Base-by-base conservation (phyloP, 2,797 vertebrate species). In the Silurus aristotelis region DNA sequence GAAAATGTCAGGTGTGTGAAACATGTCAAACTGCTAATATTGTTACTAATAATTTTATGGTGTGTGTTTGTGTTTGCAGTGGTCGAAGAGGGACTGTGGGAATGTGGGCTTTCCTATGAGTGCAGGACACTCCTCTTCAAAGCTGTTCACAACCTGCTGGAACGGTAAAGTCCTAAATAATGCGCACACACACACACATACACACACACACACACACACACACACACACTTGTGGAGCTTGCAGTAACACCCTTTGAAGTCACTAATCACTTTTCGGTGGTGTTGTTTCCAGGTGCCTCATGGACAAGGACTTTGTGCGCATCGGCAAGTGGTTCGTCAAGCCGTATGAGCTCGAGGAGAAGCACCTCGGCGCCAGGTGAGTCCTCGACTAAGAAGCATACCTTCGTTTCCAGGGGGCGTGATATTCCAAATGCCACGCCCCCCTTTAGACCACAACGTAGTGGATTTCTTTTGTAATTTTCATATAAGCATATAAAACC, bases 321-420 rank as follows among this genome's bases (percentile, higher is more conserved):
- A 97, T 97, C 82, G 98, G 98, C 80, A 99, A 97, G 84, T 99
- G 98, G 98, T 99, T 99, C 92, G 96, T 99, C 87, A 97, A 98
- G 87, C 98, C 98, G 0, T 96, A 97, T 55, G 96, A 97, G 87
- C 95, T 96, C 89, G 96, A 97, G 89, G 97, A 97, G 90, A 98
- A 98, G 91, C 94, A 95, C 79, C 89, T 96, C 87, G 96, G 96
- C 90, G 97, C 96, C 96, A 99, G 96, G 97, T 99, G 86, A 93
- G 91, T 67, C 19, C 6, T 64, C 12, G 22, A 48, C 3, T 43
- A 25, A 63, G 43, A 25, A 48, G 15, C 20, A 10, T 52, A 10
- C 6, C 48, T 1, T 1, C 6, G 48, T 7, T 52, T 38, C 3
- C 38, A 7, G 48, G 48, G 48, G 48, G 48, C 48, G 48, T 52